Conservation (phyloP, 2,113 vertebrate species). For the Monopterus albus region DNA sequence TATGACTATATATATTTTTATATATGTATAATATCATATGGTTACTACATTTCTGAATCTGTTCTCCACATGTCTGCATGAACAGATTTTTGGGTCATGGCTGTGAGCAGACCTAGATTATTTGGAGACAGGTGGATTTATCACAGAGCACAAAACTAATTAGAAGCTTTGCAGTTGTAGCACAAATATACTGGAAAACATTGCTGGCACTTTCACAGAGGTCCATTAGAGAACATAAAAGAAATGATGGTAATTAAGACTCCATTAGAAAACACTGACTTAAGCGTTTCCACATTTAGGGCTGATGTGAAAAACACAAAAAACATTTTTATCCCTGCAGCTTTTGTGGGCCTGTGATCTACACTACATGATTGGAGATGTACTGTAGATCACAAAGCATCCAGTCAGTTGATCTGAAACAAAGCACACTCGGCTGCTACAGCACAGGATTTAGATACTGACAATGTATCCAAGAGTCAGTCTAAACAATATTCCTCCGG, state of each 20-base stretch:
- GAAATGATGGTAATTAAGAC: background rate
- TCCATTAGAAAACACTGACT: background rate
- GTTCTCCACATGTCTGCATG: background rate
- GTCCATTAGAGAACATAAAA: no score
- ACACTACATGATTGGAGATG: no score
- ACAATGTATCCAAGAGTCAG: no score
- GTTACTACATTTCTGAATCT: background rate
- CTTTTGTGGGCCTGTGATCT: background rate
- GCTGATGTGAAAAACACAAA: background rate
- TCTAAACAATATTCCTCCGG: background rate
- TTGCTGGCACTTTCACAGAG: no score
- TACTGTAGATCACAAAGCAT: no score
- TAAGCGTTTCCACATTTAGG: constrained; percentile 10
- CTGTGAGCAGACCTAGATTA: constrained; percentile 7
- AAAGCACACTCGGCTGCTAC: background rate
- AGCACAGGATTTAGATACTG: background rate
- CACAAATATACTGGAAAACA: no score
- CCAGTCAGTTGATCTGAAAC: no score
- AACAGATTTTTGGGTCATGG: background rate
- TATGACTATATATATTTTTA: no score
- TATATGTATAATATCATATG: no score
- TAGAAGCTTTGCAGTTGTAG: no score
- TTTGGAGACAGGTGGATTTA: background rate
- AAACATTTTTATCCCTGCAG: background rate
- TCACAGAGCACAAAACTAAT: no score